Evolutionary conservation across 1,140 invertebrate species (phyloP), one percentile per base, ranked within the genome.

Genomic region (Macrobrachium rosenbergii): DNA sequence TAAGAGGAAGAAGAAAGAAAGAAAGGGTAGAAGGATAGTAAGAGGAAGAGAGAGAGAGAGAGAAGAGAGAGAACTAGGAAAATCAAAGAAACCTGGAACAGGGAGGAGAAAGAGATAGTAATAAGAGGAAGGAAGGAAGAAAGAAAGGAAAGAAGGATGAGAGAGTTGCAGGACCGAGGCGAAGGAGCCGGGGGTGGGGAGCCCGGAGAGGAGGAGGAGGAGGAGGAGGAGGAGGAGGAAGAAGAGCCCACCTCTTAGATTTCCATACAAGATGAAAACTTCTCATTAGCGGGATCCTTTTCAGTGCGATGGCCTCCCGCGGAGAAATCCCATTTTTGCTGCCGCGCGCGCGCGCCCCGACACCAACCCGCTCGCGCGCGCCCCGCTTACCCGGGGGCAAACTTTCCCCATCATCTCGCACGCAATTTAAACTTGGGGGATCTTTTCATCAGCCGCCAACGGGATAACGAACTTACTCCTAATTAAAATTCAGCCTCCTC

Each of bases 401-500:
- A 87, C 78, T 82, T 87, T 87, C 60, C 81, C 81, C 87, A 88
- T 52, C 52, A 52, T 88, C 88, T 79, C 67, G 58, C 64, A 58
- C 58, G 75, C 83, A 89, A 89, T 89, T 89, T 89, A 89, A 89
- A 89, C 84, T 87, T 89, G 77, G 88, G 77, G 88, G 82, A 87
- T 81, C 85, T 89, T 89, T 87, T 86, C 83, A 82, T 87, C 84
- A 77, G 63, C 59, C 76, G 62, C 62, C 69, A 59, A 72, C 23
- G 82, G 82, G 69, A 87, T 79, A 86, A 73, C 83, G 83, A 82
- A 87, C 83, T 89, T 80, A 78, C 83, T 79, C 80, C 88, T 89
- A 89, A 89, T 89, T 89, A 89, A 89, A 89, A 89, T 89, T 89
- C 88, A 89, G 81, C 88, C 83, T 87, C 83, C 88, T 89, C 88